A percentile compares a stretch with the other conserved stretches of the same genome.
Conservation (phyloP, 2,888 invertebrate species). For the Sepioteuthis lessoniana region DNA sequence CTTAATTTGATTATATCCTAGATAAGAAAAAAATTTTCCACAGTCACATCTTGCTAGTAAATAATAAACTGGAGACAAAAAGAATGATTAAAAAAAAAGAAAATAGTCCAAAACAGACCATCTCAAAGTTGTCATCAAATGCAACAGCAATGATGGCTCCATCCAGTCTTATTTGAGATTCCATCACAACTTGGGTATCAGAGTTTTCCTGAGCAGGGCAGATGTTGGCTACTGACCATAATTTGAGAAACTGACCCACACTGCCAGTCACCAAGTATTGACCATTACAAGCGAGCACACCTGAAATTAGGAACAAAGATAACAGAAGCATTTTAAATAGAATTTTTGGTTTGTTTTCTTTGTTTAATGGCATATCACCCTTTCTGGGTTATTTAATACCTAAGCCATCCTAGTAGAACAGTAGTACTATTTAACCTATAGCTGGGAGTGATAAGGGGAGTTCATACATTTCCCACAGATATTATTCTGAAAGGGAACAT, state of each 20-base stretch:
- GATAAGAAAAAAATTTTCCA: too few species aligned
- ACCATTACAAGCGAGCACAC: constrained; percentile 61
- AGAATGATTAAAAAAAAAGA: neutral
- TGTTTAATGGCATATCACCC: too few species aligned
- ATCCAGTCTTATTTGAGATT: constrained; percentile 74
- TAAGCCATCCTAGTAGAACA: too few species aligned
- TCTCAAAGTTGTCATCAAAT: constrained; percentile 74
- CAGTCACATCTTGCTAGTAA: too few species aligned
- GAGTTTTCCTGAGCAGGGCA: constrained; percentile 54
- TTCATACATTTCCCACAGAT: too few species aligned
- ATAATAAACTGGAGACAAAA: too few species aligned
- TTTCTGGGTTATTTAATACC: too few species aligned
- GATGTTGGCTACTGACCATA: constrained; percentile 71
- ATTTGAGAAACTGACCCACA: constrained; percentile 64
- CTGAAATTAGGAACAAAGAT: constrained; percentile 55
- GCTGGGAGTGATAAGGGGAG: too few species aligned
- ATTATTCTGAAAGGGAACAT: too few species aligned
- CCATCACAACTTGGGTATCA: constrained; percentile 63
- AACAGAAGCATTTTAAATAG: neutral
- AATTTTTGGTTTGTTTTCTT: neutral
- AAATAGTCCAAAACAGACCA: constrained; percentile 62
- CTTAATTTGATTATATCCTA: too few species aligned
- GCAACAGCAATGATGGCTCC: constrained; percentile 68
- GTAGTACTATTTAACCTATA: too few species aligned
- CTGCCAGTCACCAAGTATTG: constrained; percentile 70